These are phyloP conservation scores for Sphaeramia orbicularis DNA, from an alignment of 2,797 vertebrate genomes.

Conservation along the genomic window DNA sequence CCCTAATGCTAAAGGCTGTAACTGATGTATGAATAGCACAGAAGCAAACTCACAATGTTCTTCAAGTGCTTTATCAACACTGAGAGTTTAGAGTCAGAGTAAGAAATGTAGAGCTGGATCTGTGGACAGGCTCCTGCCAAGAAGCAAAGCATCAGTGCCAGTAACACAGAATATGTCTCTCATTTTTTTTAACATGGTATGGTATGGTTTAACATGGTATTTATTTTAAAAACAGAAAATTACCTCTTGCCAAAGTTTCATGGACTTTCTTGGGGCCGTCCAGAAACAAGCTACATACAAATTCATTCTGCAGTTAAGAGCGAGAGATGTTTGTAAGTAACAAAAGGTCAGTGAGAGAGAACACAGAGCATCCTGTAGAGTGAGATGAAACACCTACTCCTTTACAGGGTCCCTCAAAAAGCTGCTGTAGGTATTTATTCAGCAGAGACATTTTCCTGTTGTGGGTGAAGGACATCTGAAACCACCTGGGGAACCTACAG, in stretches of 20 bases:
- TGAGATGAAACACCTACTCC: slow-evolving; percentile 70
- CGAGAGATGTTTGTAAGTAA: slow-evolving; percentile 4
- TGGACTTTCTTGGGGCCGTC: slow-evolving; percentile 77
- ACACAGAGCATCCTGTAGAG: background rate
- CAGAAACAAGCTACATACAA: slow-evolving; percentile 88
- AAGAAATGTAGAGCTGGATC: slow-evolving; percentile 85
- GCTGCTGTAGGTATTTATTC: slow-evolving; percentile 88
- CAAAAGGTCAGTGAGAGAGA: background rate
- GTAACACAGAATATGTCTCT: background rate
- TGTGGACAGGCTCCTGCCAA: slow-evolving; percentile 71
- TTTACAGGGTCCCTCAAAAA: slow-evolving; percentile 86
- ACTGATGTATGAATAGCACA: background rate
- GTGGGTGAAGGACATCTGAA: slow-evolving; percentile 81
- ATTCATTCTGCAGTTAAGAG: slow-evolving; percentile 85
- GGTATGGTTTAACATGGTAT: no score
- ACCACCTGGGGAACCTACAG: slow-evolving; percentile 88
- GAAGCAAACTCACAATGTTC: slow-evolving; percentile 85
- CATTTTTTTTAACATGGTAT: no score
- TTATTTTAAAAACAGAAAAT: slow-evolving; percentile 3
- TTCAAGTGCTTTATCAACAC: slow-evolving; percentile 88
- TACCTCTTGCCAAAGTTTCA: slow-evolving; percentile 62
- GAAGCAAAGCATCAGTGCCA: background rate
- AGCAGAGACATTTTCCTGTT: slow-evolving; percentile 83
- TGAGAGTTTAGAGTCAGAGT: slow-evolving; percentile 76
- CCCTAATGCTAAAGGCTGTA: background rate